Evolutionary conservation across 2,113 vertebrate species (phyloP).

Genomic region (Macrotus californicus): DNA sequence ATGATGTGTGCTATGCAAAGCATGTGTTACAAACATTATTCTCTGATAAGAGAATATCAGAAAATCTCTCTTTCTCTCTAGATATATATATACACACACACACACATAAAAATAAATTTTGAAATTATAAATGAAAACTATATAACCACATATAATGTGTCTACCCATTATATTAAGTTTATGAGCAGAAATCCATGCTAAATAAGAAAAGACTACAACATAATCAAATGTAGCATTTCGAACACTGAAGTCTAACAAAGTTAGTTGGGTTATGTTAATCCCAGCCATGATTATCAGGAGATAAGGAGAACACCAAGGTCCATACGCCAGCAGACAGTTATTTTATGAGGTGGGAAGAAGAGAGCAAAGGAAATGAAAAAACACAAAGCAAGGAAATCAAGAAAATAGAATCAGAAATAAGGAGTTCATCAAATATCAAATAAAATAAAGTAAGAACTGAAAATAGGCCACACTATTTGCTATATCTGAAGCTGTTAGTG

Average conservation of each 20-base stretch:
- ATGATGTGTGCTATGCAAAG: rapidly evolving
- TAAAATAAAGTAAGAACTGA: background rate
- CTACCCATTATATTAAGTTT: background rate
- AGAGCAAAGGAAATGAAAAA: background rate
- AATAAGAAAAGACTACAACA: background rate
- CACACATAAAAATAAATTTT: background rate
- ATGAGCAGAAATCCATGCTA: background rate
- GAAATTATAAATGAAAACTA: background rate
- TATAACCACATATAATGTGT: background rate
- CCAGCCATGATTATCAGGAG: rapidly evolving
- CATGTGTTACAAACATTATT: background rate
- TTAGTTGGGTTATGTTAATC: background rate
- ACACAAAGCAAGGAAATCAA: background rate
- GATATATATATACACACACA: background rate
- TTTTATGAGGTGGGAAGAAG: background rate
- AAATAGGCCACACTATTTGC: background rate
- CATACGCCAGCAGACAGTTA: no score
- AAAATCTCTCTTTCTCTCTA: background rate
- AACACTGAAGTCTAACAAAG: rapidly evolving
- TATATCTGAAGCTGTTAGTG: background rate
- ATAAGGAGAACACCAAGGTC: background rate
- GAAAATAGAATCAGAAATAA: background rate
- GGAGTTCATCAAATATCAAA: background rate
- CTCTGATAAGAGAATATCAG: background rate
- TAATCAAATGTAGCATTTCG: rapidly evolving